phyloP scores from a whole-genome alignment of 2,888 invertebrate genomes.

The Exocentrus adspersus region DNA sequence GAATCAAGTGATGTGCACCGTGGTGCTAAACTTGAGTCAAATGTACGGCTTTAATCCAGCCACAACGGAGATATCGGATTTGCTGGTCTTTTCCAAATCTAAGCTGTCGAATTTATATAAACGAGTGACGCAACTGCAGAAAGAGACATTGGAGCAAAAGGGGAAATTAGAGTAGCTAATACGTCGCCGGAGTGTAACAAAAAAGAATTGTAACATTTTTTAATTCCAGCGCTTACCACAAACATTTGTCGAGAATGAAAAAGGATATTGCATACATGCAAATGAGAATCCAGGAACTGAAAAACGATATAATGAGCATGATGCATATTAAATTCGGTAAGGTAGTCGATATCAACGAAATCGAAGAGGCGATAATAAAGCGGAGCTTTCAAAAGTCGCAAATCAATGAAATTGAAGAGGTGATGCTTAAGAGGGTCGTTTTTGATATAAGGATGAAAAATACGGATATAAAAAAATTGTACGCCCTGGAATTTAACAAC shows the following conservation, averaged over 20 bases:
- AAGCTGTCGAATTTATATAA: slow-evolving; percentile 69
- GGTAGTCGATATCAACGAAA: slow-evolving; percentile 65
- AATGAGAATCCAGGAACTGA: slow-evolving; percentile 67
- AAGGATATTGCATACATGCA: slow-evolving; percentile 76
- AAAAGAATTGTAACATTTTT: no score
- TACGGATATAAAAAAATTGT: slow-evolving; percentile 63
- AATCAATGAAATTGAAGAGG: slow-evolving; percentile 68
- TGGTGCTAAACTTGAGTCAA: slow-evolving; percentile 77
- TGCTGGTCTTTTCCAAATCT: slow-evolving; percentile 73
- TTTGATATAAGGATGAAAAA: slow-evolving; percentile 67
- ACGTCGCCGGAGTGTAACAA: not conserved
- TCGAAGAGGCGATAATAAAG: slow-evolving; percentile 67
- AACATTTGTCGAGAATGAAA: slow-evolving; percentile 76
- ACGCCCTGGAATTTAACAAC: slow-evolving; percentile 62
- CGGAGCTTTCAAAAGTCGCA: slow-evolving; percentile 65
- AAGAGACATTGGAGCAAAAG: slow-evolving; percentile 73
- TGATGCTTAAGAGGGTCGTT: slow-evolving; percentile 67
- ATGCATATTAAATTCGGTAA: slow-evolving; percentile 70
- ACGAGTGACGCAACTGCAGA: slow-evolving; percentile 72
- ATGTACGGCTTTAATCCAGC: slow-evolving; percentile 67
- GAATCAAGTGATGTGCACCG: slow-evolving; percentile 79
- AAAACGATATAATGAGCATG: slow-evolving; percentile 65
- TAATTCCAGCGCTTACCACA: slow-evolving; percentile 69
- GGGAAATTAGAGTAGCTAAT: slow-evolving; percentile 69
- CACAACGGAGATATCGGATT: slow-evolving; percentile 61